Conservation (phyloP, 2,888 invertebrate species). For the Tiphia femorata region DNA sequence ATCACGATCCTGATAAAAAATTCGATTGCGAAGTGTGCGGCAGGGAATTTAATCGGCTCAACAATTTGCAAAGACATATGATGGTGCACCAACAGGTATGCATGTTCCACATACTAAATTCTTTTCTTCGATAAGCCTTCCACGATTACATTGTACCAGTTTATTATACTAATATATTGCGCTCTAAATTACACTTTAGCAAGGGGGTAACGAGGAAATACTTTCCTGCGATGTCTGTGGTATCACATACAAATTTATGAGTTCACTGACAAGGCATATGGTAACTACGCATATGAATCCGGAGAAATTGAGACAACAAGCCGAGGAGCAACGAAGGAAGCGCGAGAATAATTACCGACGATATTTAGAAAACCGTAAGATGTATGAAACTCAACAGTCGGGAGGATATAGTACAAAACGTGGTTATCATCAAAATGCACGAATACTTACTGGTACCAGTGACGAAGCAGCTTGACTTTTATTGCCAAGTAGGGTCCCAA, state of each 20-base stretch:
- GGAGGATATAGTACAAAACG: conserved; percentile 43
- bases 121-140: too few species aligned
- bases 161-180: not conserved
- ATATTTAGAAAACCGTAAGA: conserved; percentile 65
- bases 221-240: conserved; percentile 70
- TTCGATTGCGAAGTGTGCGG: conserved; percentile 68
- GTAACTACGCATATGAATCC: conserved; percentile 72
- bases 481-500: conserved; percentile 13
- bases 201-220: conserved; percentile 64
- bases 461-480: conserved; percentile 45
- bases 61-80: conserved; percentile 68
- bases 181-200: conserved; percentile 36
- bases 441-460: conserved; percentile 32
- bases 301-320: conserved; percentile 64
- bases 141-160: too few species aligned
- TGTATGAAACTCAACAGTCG: conserved; percentile 62
- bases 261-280: conserved; percentile 75
- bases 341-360: conserved; percentile 66
- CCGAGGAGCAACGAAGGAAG: conserved; percentile 65
- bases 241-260: conserved; percentile 72
- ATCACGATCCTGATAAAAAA: conserved; percentile 67
- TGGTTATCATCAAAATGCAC: conserved; percentile 32
- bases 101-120: conserved; percentile 30
- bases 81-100: conserved; percentile 67
- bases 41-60: conserved; percentile 66